Conservation (phyloP, 2,113 vertebrate genomes). For the Hippocampus zosterae region DNA sequence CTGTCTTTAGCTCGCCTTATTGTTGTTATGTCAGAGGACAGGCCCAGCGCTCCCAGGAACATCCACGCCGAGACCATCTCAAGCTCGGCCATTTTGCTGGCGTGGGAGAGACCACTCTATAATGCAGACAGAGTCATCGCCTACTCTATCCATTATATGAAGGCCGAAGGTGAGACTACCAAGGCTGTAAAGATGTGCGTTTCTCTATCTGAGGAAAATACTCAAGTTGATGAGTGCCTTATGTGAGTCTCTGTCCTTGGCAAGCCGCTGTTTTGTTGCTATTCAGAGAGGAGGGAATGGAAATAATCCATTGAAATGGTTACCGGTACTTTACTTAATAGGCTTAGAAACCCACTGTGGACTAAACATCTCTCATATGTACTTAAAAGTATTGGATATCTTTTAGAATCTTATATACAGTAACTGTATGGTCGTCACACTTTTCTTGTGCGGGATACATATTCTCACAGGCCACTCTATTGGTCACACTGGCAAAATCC, state of each 20-base stretch:
- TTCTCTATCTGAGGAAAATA: not conserved
- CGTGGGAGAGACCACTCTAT: slow-evolving; percentile 91
- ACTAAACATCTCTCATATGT: slow-evolving; percentile 25
- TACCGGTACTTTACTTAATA: slow-evolving; percentile 43
- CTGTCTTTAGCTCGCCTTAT: slow-evolving; percentile 87
- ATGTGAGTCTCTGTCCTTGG: slow-evolving; percentile 31
- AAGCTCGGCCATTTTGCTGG: slow-evolving; percentile 93
- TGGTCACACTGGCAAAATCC: no score
- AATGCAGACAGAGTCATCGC: slow-evolving; percentile 97
- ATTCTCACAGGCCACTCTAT: no score
- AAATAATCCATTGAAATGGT: slow-evolving; percentile 43
- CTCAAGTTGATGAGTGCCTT: slow-evolving; percentile 6
- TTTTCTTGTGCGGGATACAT: no score
- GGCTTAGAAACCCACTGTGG: slow-evolving; percentile 55
- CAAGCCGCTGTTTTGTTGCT: slow-evolving; percentile 63
- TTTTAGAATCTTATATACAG: slow-evolving; percentile 5
- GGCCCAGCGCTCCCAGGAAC: slow-evolving; percentile 89
- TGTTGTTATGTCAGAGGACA: slow-evolving; percentile 94
- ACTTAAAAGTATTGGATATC: slow-evolving; percentile 49
- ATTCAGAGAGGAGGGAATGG: slow-evolving; percentile 60
- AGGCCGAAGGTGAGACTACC: slow-evolving; percentile 84
- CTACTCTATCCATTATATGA: slow-evolving; percentile 98
- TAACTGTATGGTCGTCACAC: not conserved
- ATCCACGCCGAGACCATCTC: slow-evolving; percentile 93
- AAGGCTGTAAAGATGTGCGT: not conserved